Conservation (phyloP, 2,888 invertebrate genomes). For the Morpho helenor region DNA sequence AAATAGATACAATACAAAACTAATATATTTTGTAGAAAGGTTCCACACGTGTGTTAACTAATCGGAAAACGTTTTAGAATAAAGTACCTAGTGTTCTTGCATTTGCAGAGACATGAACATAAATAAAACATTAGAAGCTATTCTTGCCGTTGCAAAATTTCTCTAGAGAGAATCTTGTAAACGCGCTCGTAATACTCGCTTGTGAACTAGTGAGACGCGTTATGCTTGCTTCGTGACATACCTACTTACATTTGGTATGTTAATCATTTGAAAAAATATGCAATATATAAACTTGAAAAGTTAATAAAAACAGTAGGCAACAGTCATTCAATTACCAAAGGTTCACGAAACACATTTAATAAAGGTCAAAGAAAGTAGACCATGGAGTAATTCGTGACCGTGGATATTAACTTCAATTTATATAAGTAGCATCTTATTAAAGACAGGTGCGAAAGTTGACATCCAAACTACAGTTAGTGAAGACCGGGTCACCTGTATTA, state of each 20-base stretch:
- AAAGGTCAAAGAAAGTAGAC: conserved; percentile 25
- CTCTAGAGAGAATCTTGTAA: conserved; percentile 57
- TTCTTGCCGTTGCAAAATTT: conserved; percentile 46
- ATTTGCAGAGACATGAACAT: conserved; percentile 29
- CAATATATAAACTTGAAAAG: no score
- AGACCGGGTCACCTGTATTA: conserved; percentile 71
- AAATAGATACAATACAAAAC: no score
- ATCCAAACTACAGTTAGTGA: conserved; percentile 66
- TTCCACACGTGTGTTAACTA: no score
- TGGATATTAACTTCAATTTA: conserved; percentile 62
- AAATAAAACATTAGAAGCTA: conserved; percentile 58
- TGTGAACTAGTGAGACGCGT: conserved; percentile 35
- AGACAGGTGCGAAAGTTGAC: conserved; percentile 53
- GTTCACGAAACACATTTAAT: background rate
- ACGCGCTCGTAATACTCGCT: conserved; percentile 33
- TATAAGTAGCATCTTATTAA: conserved; percentile 64
- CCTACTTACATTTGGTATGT: background rate
- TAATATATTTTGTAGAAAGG: no score
- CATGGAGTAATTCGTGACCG: conserved; percentile 36
- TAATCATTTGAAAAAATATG: background rate
- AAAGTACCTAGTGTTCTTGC: no score
- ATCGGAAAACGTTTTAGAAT: no score
- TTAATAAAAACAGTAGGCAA: no score
- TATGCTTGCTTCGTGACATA: conserved; percentile 8
- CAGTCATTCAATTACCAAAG: no score